Base-by-base conservation (phyloP, 2,888 invertebrate genomes). In the Torymus auratus region DNA sequence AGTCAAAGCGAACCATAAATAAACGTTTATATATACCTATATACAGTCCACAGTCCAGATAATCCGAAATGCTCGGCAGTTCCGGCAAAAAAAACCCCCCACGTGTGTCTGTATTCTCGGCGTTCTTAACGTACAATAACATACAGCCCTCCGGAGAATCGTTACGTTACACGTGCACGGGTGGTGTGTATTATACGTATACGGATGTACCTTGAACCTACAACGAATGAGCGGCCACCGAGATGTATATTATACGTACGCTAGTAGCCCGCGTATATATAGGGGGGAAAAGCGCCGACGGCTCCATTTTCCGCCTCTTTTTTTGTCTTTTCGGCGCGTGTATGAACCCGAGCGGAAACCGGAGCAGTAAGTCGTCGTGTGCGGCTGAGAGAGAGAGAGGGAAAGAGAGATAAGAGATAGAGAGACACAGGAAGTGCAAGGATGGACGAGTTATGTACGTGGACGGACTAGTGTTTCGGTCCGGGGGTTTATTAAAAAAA, bases 401-500 rank as follows among this genome's bases (percentile, higher is more conserved):
- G 5, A 13, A 4, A 14, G 14, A 13, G 7, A 68, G 69, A 69
- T 67, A 69, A 56, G 69, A 15, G 41, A 4, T 1, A 2, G 20
- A 11, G 12, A 53, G 7, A 41, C 41, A 41, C 41, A 2, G 17
- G 58, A 15, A 41, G 58, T 58, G 28, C 17, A 58, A 55, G 11
- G 28, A n/a, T 28, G 41, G 13, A 13, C 28, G 69, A 70, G 69
- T 70, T 70, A 70, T 28, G 69, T 28, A 58, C 69, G 41, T 41
- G 58, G 69, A 7, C n/a, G 23, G 60, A 50, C 10, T 52, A 15
- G 20, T 5, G 7, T 10, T 41, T 41, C 7, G 41, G 50, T 28
- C 7, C 10, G 14, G 52, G 60, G 71, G 52, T 60, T 61, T 71
- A 71, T 52, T 52, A 52, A 61, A 71, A 17, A 52, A 61, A 71